These are phyloP conservation scores for Gastrophysa polygoni DNA, from an alignment of 2,888 invertebrate genomes.

Conservation along the genomic window DNA sequence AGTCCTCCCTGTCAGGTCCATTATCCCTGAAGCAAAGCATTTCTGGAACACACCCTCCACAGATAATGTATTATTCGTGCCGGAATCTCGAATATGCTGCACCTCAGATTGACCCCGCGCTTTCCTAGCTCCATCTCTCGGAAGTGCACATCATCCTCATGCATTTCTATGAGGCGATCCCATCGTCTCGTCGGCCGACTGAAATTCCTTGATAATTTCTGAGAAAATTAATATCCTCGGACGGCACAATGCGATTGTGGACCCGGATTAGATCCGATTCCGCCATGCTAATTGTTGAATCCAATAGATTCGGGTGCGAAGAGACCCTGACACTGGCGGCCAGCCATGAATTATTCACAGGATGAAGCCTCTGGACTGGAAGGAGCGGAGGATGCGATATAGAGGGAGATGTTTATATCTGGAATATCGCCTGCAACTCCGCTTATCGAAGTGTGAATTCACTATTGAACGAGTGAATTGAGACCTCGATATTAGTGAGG, in stretches of 20 bases:
- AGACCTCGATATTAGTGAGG: too few relatives aligned
- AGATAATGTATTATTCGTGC: too few relatives aligned
- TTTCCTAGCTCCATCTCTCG: too few relatives aligned
- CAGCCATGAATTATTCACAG: slow-evolving; percentile 36
- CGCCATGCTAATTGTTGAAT: slow-evolving; percentile 49
- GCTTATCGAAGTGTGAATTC: too few relatives aligned
- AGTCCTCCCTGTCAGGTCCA: too few relatives aligned
- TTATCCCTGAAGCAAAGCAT: too few relatives aligned
- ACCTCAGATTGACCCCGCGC: too few relatives aligned
- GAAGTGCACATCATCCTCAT: background rate
- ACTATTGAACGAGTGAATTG: too few relatives aligned
- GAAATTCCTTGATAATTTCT: slow-evolving; percentile 32
- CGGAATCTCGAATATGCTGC: too few relatives aligned
- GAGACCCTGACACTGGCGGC: slow-evolving; percentile 40
- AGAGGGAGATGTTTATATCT: background rate
- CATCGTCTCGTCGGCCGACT: slow-evolving; percentile 25
- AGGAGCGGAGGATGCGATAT: background rate
- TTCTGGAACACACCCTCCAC: too few relatives aligned
- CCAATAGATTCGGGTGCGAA: slow-evolving; percentile 48
- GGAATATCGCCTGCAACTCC: background rate
- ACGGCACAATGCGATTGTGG: slow-evolving; percentile 37
- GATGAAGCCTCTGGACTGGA: background rate
- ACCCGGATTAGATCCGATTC: slow-evolving; percentile 46
- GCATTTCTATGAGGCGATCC: background rate
- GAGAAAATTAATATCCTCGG: slow-evolving; percentile 38